Conservation (phyloP, 2,888 invertebrate species). For the Andrena minutula region DNA sequence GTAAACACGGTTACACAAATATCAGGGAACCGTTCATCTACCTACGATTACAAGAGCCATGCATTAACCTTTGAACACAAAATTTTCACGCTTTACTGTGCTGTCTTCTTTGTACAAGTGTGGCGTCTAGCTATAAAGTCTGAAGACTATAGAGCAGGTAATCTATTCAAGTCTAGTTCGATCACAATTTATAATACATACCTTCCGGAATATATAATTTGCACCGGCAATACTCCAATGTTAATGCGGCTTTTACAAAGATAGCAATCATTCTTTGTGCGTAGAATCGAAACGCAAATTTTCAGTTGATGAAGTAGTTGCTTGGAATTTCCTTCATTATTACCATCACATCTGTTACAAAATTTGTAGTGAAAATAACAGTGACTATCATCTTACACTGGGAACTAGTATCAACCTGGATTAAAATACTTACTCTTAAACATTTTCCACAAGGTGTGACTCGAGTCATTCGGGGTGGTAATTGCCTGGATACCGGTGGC, state of each 20-base stretch:
- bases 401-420: background rate
- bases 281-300: background rate
- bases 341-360: constrained; percentile 35
- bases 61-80: constrained; percentile 67
- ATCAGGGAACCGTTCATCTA: constrained; percentile 59
- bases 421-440: constrained; percentile 44
- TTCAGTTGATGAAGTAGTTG: background rate
- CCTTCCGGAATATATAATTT: too few relatives aligned
- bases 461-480: constrained; percentile 40
- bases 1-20: constrained; percentile 65
- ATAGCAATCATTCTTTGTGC: background rate
- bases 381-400: background rate
- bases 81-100: constrained; percentile 22
- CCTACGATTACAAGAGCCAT: constrained; percentile 60
- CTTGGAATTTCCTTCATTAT: background rate
- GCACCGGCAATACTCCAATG: too few relatives aligned
- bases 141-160: constrained; percentile 4
- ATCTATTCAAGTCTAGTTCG: constrained; percentile 3
- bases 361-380: background rate
- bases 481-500: background rate
- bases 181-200: background rate
- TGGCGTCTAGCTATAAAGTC: background rate
- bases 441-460: constrained; percentile 58
- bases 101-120: background rate
- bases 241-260: too few relatives aligned